Conservation (phyloP, 2,113 vertebrate species). For the Willisornis vidua region DNA sequence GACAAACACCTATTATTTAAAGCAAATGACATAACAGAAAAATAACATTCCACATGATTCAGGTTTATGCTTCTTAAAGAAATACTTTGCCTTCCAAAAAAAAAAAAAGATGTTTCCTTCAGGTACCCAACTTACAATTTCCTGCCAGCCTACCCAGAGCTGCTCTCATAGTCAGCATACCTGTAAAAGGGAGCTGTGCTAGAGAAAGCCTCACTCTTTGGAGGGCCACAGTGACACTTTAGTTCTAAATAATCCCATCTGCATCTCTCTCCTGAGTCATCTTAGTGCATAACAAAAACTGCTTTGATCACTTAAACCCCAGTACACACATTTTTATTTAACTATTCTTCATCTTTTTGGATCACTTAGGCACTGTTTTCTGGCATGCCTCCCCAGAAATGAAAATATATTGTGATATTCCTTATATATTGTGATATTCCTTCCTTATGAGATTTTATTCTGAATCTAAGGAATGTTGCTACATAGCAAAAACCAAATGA, state of each 20-base stretch:
- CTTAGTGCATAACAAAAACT: background rate
- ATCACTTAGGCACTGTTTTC: background rate
- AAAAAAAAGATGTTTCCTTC: background rate
- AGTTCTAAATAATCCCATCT: background rate
- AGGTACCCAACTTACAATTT: background rate
- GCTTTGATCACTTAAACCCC: background rate
- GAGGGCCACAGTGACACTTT: background rate
- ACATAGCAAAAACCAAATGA: background rate
- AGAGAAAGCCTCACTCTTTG: background rate
- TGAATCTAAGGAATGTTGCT: background rate
- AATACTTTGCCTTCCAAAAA: background rate
- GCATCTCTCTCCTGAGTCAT: background rate
- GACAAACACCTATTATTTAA: background rate
- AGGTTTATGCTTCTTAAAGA: background rate
- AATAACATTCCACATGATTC: background rate
- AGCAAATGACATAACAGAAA: background rate
- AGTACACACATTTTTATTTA: background rate
- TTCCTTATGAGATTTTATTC: background rate
- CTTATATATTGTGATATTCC: background rate
- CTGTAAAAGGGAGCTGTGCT: background rate
- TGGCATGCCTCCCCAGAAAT: background rate
- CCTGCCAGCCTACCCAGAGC: background rate
- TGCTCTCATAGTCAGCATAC: background rate
- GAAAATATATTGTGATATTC: background rate
- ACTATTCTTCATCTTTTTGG: background rate